phyloP scores from a whole-genome alignment of 2,113 vertebrate species.

The Dromiciops gliroides region DNA sequence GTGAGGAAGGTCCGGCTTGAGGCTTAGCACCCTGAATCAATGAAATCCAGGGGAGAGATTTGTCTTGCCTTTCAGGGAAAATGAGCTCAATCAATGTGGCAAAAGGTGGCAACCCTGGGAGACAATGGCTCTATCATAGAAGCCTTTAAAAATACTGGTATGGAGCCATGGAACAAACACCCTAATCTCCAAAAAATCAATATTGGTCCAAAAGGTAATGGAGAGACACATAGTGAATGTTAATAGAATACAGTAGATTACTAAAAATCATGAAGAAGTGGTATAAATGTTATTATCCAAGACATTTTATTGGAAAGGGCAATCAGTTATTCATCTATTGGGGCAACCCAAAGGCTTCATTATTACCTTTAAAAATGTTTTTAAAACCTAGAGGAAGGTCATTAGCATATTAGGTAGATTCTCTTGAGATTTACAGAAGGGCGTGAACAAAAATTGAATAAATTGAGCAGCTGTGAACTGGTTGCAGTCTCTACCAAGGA shows the following conservation, averaged over 20 bases:
- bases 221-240: neutral
- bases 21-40: neutral
- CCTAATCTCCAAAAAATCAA: neutral
- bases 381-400: neutral
- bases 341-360: neutral
- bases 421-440: neutral
- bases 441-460: no score
- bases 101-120: neutral
- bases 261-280: neutral
- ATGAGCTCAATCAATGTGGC: neutral
- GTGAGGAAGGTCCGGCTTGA: neutral
- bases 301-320: neutral
- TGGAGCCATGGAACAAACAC: neutral
- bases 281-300: neutral
- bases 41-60: neutral
- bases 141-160: neutral
- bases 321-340: neutral
- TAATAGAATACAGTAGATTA: neutral
- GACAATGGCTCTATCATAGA: neutral
- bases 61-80: neutral
- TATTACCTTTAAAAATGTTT: neutral
- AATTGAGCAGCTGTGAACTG: no score
- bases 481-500: neutral
- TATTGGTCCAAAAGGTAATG: neutral
- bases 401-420: neutral